phyloP scores from a whole-genome alignment of 2,797 vertebrate genomes.

The Poecilia gillii region DNA sequence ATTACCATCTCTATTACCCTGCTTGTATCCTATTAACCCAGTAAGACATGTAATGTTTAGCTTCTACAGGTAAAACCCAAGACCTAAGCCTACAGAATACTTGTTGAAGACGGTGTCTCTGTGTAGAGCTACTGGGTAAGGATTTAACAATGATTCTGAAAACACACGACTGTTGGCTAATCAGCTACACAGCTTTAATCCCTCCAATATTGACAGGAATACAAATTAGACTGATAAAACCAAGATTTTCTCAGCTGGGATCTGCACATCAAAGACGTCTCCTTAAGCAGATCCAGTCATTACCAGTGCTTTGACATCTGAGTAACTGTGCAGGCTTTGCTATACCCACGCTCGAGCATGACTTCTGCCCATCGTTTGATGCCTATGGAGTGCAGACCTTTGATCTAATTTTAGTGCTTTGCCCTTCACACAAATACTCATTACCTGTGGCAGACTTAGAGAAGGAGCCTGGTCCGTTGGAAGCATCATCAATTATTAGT shows the following conservation, averaged over 20 bases:
- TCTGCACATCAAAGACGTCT: conserved; percentile 46
- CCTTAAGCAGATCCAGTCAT: conserved; percentile 39
- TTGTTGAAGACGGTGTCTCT: conserved; percentile 9
- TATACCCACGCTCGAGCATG: conserved; percentile 33
- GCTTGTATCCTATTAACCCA: not conserved
- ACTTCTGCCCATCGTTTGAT: conserved; percentile 59
- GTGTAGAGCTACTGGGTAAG: conserved; percentile 10
- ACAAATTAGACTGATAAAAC: conserved; percentile 44
- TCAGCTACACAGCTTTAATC: conserved; percentile 38
- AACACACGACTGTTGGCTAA: conserved; percentile 31
- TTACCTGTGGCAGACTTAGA: conserved; percentile 42
- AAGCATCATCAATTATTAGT: conserved; percentile 33
- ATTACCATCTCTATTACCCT: not conserved
- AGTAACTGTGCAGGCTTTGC: conserved; percentile 39
- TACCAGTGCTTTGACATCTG: conserved; percentile 36
- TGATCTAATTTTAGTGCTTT: conserved; percentile 78
- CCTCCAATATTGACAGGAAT: conserved; percentile 36
- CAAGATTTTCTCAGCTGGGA: conserved; percentile 27
- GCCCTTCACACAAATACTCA: conserved; percentile 64
- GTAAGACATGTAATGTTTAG: not conserved
- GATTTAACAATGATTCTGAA: conserved; percentile 28
- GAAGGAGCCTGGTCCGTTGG: conserved; percentile 42
- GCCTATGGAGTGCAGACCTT: conserved; percentile 60
- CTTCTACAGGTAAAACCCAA: not conserved
- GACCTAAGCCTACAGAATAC: not conserved